Evolutionary conservation across 2,888 invertebrate genomes (phyloP), one percentile per base, ranked within the genome.

Genomic region (Pandemis corylana): DNA sequence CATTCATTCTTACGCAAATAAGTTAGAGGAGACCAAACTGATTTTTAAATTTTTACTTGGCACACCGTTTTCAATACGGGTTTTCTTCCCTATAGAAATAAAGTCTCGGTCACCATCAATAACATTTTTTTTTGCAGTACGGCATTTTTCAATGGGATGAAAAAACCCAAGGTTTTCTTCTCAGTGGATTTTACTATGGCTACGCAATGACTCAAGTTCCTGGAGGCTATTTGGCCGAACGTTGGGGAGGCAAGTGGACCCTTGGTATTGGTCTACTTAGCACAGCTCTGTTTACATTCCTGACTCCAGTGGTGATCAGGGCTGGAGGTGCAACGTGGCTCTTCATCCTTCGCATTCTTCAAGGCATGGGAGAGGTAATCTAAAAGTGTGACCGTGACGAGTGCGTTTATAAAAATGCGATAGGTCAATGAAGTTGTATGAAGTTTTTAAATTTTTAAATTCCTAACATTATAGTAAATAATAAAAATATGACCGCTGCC

Each of bases 151-250:
- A 95, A 4, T 97, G 96, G 96, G 92, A 93, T 59, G 95, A 95
- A 81, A 82, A 91, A 70, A 90, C 95, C 7, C 96, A 96, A 90
- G 97, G 97, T 0, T 84, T 96, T 41, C 96, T 97, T 61, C 89
- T 97, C 5, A 96, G 96, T 49, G 95, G 96, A 0, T 97, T 97
- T 85, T 97, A 96, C 87, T 97, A 96, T 93, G 97, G 97, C 3
- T 97, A 97, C 85, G 95, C 96, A 10, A 79, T 97, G 0, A 97
- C 97, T 0, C 97, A 97, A 82, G 85, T 97, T 46, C 97, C 97
- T 0, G 97, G 97, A 61, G 97, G 97, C 69, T 92, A 96, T 77
- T 84, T 97, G 68, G 96, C 97, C 0, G 97, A 96, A 79, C 95
- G 93, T 79, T 96, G 96, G 78, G 97, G 97, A 15, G 97, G 97